These are phyloP conservation scores for Drosophila simulans DNA, from an alignment of 1,140 invertebrate species.

Conservation along the genomic window DNA sequence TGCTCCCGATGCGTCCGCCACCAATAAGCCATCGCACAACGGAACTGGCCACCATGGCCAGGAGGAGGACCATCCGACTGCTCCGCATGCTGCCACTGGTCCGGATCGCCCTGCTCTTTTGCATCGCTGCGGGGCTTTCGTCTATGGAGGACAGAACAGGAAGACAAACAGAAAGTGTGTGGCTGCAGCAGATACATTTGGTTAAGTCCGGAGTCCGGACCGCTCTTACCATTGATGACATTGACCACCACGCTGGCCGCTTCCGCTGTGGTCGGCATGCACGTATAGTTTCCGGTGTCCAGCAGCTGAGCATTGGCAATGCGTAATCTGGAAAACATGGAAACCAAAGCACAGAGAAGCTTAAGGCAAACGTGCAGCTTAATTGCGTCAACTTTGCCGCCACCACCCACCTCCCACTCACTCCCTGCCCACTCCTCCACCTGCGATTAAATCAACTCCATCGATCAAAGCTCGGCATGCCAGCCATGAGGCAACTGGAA, in stretches of 20 bases:
- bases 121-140: constrained; percentile 94
- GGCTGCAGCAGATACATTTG: constrained; percentile 1
- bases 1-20: constrained; percentile 10
- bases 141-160: constrained; percentile 85
- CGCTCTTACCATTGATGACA: constrained; percentile 92
- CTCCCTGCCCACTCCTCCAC: background rate
- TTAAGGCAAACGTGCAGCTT: constrained; percentile 43
- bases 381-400: constrained; percentile 16
- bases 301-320: constrained; percentile 89
- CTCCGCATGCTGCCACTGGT: constrained; percentile 12
- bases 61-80: constrained; percentile 21
- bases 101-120: constrained; percentile 87
- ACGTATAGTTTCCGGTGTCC: constrained; percentile 95
- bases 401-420: too few species aligned
- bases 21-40: constrained; percentile 67
- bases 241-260: constrained; percentile 93
- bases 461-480: constrained; percentile 71
- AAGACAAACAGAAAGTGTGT: constrained; percentile 7
- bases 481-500: constrained; percentile 53
- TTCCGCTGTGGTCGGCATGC: constrained; percentile 92
- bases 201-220: background rate
- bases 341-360: constrained; percentile 26
- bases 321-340: constrained; percentile 86
- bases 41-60: constrained; percentile 60
- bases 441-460: constrained; percentile 62